These are phyloP conservation scores for Chrysocyon brachyurus DNA, from an alignment of 2,797 vertebrate genomes.

Conservation along the genomic window DNA sequence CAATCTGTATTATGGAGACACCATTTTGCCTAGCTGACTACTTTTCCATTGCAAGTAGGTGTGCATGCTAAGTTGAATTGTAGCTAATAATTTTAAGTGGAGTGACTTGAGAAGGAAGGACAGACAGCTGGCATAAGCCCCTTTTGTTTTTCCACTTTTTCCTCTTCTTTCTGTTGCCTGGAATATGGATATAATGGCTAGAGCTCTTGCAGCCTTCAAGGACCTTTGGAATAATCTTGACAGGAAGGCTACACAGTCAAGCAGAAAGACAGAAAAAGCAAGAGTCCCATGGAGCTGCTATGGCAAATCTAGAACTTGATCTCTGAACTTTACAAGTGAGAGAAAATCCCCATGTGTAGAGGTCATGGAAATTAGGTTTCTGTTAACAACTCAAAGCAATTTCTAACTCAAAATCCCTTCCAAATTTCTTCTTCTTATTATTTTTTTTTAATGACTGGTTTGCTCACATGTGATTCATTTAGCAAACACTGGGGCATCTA, in stretches of 20 bases:
- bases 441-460: not conserved
- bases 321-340: not conserved
- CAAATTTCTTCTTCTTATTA: not conserved
- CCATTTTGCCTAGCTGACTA: not conserved
- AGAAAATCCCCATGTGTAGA: not conserved
- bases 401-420: not conserved
- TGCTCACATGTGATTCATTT: not conserved
- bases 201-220: not conserved
- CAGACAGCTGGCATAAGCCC: not conserved
- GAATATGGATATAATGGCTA: not conserved
- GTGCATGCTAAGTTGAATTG: not conserved
- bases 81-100: not conserved
- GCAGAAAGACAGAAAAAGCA: not conserved
- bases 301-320: not conserved
- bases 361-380: not conserved
- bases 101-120: not conserved
- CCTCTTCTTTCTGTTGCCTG: not conserved
- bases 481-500: not conserved
- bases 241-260: not conserved
- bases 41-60: not conserved
- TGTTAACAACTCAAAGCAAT: not conserved
- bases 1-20: not conserved
- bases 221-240: not conserved
- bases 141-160: not conserved
- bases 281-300: not conserved